Percentiles rank a stretch among this genome's conserved stretches.
Evolutionary conservation across 2,888 invertebrate genomes (phyloP).

Genomic region (Lamellibrachia columna): DNA sequence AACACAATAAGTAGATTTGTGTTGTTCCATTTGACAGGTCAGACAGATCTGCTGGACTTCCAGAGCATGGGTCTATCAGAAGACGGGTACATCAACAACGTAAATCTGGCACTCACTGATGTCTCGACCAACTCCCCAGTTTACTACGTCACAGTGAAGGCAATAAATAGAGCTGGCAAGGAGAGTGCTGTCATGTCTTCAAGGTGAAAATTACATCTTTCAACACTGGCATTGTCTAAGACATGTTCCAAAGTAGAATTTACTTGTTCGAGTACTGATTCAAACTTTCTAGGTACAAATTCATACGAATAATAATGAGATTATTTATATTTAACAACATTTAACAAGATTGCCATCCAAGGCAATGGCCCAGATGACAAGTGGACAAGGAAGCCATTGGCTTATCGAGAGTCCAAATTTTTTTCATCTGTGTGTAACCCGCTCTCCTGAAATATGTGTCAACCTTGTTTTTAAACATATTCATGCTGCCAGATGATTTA

Average conservation of each 20-base stretch:
- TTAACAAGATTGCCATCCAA: too few species aligned
- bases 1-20: too few species aligned
- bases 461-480: too few species aligned
- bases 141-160: slow-evolving; percentile 22
- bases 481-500: too few species aligned
- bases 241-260: neutral
- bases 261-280: neutral
- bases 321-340: too few species aligned
- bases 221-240: too few species aligned
- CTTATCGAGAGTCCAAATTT: too few species aligned
- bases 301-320: too few species aligned
- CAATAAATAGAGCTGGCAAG: slow-evolving; percentile 31
- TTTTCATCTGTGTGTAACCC: too few species aligned
- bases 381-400: too few species aligned
- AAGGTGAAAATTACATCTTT: neutral
- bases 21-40: neutral
- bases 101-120: slow-evolving; percentile 17
- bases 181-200: slow-evolving; percentile 28
- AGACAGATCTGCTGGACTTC: neutral
- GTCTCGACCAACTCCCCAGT: neutral
- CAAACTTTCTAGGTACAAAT: neutral
- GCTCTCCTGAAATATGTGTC: too few species aligned
- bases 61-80: neutral
- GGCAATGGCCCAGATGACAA: too few species aligned
- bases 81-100: slow-evolving; percentile 21